Conservation (phyloP, 23 tunicate species). For the Styela plicata region DNA sequence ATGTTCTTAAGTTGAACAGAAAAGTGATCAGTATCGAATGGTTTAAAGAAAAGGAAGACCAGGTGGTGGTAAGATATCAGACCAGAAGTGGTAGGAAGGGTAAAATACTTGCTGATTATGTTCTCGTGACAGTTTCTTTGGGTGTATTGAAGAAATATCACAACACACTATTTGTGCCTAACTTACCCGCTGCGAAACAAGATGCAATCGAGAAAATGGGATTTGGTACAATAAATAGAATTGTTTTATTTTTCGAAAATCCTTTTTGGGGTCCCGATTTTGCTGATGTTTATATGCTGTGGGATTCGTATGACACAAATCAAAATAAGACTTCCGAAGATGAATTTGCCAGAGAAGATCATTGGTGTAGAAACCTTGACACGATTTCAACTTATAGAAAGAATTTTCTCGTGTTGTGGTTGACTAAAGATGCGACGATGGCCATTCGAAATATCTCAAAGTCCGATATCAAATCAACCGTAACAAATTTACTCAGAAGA, state of each 20-base stretch:
- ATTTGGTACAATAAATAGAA: slow-evolving; percentile 23
- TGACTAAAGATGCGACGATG: background rate
- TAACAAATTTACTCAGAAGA: background rate
- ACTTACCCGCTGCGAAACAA: slow-evolving; percentile 21
- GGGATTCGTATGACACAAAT: background rate
- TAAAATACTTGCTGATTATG: slow-evolving; percentile 42
- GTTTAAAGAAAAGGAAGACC: background rate
- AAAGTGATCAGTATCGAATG: background rate
- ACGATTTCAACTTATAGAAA: background rate
- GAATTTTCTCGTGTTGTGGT: background rate
- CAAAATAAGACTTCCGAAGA: background rate
- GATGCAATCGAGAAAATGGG: slow-evolving; percentile 34
- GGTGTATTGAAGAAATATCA: slow-evolving; percentile 36
- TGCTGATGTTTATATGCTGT: background rate
- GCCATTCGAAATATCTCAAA: background rate
- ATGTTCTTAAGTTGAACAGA: background rate
- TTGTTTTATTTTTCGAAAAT: slow-evolving; percentile 35
- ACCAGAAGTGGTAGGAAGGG: background rate
- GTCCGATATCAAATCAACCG: background rate
- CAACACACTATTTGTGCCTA: slow-evolving; percentile 22
- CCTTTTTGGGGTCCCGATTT: slow-evolving; percentile 35
- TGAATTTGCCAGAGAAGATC: background rate
- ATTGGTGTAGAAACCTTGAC: background rate
- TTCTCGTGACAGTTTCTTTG: slow-evolving; percentile 53
- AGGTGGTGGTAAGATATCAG: background rate